Evolutionary conservation across 2,888 invertebrate species (phyloP), one percentile per base, ranked within the genome.

Genomic region (Platypus cylindrus): DNA sequence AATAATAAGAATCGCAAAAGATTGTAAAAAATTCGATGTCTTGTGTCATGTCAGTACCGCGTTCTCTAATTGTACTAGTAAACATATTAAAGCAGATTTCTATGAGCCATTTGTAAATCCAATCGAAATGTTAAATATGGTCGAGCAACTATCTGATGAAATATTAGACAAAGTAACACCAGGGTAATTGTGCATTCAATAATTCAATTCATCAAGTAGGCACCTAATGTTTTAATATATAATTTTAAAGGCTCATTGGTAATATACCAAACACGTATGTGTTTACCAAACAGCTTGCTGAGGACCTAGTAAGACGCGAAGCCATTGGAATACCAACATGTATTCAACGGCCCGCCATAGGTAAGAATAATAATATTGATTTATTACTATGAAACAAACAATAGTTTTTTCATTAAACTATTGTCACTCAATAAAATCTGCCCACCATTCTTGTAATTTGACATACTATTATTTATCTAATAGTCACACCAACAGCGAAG

Each of bases 241-340:
- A n/a, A n/a, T n/a, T n/a, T 45, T 37, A 35, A 15, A 71, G 71
- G 11, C 39, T 71, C 5, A 44, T 67, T 2, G 61, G 56, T 1
- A 52, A 57, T 12, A 73, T 73, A 56, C 81, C 81, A 0, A 83
- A 83, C 55, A 79, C 78, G 0, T 83, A 83, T 58, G 69, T 76
- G 0, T 77, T 71, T 53, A 76, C 79, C 1, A 84, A 84, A 59
- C 75, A 78, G 3, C 51, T 80, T 17, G 77, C 74, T 0, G 83
- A 84, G 51, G 65, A 71, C 31, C 47, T 69, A 3, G 60, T 81
- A 3, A 54, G 65, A 13, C 64, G 61, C 33, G 66, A 72, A 46
- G 58, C 66, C 1, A 46, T 54, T 1, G 62, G 59, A 8, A 51
- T 84, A 5, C 80, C 81, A 1, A 51, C 73, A 1, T 71, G 71